These are phyloP conservation scores for Ceyx cyanopectus DNA, from an alignment of 2,113 vertebrate genomes.

Conservation along the genomic window DNA sequence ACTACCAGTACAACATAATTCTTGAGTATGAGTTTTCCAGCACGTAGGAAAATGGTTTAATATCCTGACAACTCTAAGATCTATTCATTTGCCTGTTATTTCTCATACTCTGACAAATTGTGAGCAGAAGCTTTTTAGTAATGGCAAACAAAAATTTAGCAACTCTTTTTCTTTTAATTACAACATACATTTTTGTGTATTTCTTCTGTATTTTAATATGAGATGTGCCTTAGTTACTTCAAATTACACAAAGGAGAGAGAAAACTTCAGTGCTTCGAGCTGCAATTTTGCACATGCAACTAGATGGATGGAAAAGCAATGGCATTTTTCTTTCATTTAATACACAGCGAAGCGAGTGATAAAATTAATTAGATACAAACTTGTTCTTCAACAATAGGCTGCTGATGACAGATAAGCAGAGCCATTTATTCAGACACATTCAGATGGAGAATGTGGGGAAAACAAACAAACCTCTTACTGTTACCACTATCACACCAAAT, in stretches of 20 bases:
- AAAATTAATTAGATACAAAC: not conserved
- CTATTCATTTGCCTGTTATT: not conserved
- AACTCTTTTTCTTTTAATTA: not conserved
- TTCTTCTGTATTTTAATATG: not conserved
- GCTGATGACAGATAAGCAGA: slow-evolving; percentile 12
- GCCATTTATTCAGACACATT: not conserved
- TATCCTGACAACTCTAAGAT: not conserved
- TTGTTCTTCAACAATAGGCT: not conserved
- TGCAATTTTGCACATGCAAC: not conserved
- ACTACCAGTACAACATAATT: not conserved
- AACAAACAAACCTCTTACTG: not conserved
- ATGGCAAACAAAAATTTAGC: not conserved
- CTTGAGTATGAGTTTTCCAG: not conserved
- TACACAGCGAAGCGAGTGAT: not conserved
- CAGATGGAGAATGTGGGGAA: not conserved
- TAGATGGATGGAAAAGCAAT: not conserved
- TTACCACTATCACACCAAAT: not conserved
- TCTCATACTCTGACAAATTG: not conserved
- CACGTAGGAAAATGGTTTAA: not conserved
- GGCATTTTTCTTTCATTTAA: not conserved
- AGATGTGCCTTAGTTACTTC: not conserved
- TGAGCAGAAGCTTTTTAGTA: not conserved
- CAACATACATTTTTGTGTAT: not conserved
- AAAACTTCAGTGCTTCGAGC: not conserved
- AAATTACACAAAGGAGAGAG: not conserved